Evolutionary conservation across 23 tunicate genomes (phyloP).

Genomic region (Trididemnum clinides): DNA sequence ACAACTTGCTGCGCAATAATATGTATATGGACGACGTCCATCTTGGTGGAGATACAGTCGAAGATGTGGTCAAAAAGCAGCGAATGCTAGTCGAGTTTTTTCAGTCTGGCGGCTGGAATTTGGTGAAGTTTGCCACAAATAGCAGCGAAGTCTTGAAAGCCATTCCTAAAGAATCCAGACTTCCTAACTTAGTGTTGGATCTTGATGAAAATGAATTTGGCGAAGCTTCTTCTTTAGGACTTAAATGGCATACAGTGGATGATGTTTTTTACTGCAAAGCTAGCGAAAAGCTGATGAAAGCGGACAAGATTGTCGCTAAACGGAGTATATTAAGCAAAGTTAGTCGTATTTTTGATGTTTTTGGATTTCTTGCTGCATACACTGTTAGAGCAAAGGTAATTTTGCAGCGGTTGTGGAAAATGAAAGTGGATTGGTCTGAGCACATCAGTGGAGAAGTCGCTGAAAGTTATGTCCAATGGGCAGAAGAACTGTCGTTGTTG

Average conservation of each 20-base stretch:
- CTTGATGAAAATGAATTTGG: background rate
- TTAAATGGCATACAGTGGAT: background rate
- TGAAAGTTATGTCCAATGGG: background rate
- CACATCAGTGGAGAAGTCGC: background rate
- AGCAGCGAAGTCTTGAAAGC: background rate
- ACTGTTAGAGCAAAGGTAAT: no score
- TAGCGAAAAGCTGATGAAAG: background rate
- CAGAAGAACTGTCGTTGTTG: no score
- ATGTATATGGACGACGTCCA: conserved; percentile 10
- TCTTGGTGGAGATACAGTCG: no score
- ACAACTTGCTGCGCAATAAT: background rate
- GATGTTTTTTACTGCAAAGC: conserved; percentile 6
- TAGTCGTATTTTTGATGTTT: background rate
- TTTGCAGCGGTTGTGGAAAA: no score
- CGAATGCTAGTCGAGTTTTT: no score
- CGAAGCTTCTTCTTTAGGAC: background rate
- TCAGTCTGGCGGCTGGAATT: background rate
- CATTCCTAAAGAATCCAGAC: background rate
- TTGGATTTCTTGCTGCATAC: conserved; percentile 6
- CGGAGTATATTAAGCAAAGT: background rate
- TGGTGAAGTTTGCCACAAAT: background rate
- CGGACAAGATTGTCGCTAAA: background rate
- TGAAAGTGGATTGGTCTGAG: no score
- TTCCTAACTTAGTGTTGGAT: background rate
- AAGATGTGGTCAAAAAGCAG: no score